These are phyloP conservation scores for Clitarchus hookeri DNA, from an alignment of 2,888 invertebrate genomes.

Conservation along the genomic window DNA sequence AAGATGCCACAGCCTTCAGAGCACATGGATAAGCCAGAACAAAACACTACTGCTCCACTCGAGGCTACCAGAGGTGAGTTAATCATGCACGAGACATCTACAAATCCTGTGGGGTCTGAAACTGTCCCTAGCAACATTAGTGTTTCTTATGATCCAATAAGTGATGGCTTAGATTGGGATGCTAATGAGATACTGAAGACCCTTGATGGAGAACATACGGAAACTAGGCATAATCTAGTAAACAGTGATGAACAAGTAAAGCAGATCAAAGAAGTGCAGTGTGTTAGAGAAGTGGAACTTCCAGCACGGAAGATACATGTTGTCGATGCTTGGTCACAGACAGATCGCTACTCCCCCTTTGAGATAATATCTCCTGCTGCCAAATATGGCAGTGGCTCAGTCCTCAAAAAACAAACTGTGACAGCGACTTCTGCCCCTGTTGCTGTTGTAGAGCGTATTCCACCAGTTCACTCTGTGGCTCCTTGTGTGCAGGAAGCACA, in stretches of 20 bases:
- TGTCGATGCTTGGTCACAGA: background rate
- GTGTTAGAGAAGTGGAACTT: background rate
- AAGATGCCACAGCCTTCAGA: background rate
- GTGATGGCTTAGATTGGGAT: background rate
- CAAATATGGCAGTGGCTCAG: background rate
- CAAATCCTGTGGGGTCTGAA: background rate
- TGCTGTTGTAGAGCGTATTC: background rate
- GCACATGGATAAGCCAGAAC: background rate
- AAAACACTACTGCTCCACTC: background rate
- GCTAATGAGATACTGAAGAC: slow-evolving; percentile 4
- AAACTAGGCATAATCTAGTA: background rate
- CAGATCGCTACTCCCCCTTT: background rate
- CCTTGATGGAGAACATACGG: background rate
- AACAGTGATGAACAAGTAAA: background rate
- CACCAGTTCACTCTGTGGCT: background rate
- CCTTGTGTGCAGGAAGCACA: background rate
- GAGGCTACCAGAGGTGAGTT: background rate
- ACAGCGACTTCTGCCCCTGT: background rate
- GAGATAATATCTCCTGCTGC: background rate
- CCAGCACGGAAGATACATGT: background rate
- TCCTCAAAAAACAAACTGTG: background rate
- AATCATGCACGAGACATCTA: background rate
- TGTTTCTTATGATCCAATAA: background rate
- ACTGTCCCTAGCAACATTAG: background rate
- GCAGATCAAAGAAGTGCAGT: background rate